A percentile compares a stretch with the other conserved stretches of the same genome.
Evolutionary conservation across 2,888 invertebrate genomes (phyloP).

Genomic region (Drymonia ruficornis): DNA sequence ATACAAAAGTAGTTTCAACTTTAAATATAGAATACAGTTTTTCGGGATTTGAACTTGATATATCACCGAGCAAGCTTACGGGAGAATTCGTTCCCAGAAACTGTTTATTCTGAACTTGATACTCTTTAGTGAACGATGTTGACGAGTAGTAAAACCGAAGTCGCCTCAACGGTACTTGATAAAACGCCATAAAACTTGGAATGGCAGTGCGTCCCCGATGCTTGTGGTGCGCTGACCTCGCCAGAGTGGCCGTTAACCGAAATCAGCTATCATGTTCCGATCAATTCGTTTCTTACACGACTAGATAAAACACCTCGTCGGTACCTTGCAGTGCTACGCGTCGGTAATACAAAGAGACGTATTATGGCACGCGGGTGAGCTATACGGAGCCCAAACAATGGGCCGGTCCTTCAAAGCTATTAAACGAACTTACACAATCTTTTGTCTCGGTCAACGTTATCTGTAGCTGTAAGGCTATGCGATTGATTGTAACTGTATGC

Average conservation of each 20-base stretch:
- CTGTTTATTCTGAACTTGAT: constrained; percentile 25
- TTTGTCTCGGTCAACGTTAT: constrained; percentile 42
- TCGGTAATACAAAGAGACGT: constrained; percentile 31
- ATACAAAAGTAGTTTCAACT: constrained; percentile 39
- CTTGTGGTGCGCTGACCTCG: constrained; percentile 68
- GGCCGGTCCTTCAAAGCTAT: constrained; percentile 47
- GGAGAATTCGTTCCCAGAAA: constrained; percentile 12
- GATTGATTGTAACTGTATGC: constrained; percentile 45
- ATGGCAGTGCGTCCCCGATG: constrained; percentile 53
- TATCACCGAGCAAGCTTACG: constrained; percentile 13
- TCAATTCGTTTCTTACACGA: constrained; percentile 45
- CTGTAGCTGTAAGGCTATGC: constrained; percentile 34
- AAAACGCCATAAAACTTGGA: constrained; percentile 68
- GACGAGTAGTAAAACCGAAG: constrained; percentile 57
- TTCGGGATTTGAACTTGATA: constrained; percentile 37
- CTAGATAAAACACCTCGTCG: constrained; percentile 30
- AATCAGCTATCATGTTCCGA: constrained; percentile 53
- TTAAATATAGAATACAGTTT: constrained; percentile 42
- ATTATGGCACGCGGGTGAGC: constrained; percentile 43
- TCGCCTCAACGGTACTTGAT: constrained; percentile 66
- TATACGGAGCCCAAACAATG: constrained; percentile 43
- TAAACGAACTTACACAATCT: constrained; percentile 52
- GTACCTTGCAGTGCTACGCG: constrained; percentile 16
- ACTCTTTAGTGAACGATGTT: constrained; percentile 27
- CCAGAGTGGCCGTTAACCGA: constrained; percentile 60